Conservation (phyloP, 2,797 vertebrate species). For the Pseudochaenichthys georgianus region DNA sequence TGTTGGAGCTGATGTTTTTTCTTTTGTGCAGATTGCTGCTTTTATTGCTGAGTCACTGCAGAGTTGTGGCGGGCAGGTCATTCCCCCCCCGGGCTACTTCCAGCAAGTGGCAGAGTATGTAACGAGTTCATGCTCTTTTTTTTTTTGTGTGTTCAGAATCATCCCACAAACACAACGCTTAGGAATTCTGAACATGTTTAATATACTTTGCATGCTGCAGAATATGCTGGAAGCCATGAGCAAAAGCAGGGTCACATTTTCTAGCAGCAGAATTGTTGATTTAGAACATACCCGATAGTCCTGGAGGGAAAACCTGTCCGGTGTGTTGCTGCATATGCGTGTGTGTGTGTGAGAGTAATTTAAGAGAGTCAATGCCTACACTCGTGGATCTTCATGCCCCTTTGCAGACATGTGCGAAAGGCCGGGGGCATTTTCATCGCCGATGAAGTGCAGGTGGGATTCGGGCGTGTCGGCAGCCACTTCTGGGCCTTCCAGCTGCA, state of each 20-base stretch:
- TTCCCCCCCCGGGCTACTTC: constrained; percentile 96
- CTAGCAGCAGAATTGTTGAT: not conserved
- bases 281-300: too few relatives aligned
- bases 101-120: constrained; percentile 98
- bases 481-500: constrained; percentile 98
- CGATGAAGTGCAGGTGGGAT: constrained; percentile 98
- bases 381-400: not conserved
- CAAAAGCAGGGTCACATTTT: not conserved
- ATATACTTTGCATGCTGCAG: not conserved
- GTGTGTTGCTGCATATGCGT: not conserved
- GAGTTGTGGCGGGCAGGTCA: constrained; percentile 98
- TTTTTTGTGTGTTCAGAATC: not conserved
- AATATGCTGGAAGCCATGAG: not conserved
- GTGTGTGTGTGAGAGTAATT: not conserved
- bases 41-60: constrained; percentile 99
- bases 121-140: constrained; percentile 44
- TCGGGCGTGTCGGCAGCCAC: constrained; percentile 93
- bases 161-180: not conserved
- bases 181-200: not conserved
- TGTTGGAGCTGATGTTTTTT: constrained; percentile 64
- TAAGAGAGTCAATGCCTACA: not conserved
- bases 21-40: constrained; percentile 93
- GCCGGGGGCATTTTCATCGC: constrained; percentile 93
- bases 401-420: constrained; percentile 86
- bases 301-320: not conserved